These are phyloP conservation scores for Varroa destructor DNA, from an alignment of 1,140 invertebrate species.

Conservation along the genomic window DNA sequence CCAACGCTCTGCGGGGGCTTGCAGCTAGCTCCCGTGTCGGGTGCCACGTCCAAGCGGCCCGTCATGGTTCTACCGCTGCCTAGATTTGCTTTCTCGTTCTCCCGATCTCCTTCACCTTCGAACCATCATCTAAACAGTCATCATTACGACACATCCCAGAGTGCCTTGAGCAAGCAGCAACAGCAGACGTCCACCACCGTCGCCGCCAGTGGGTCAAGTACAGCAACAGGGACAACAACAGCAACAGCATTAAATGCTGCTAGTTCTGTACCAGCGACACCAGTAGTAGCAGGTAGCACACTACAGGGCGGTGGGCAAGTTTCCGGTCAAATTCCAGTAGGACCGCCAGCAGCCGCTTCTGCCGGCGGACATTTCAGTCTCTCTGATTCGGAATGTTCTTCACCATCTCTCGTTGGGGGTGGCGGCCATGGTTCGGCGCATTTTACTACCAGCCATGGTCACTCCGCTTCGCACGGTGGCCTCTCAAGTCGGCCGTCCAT, in stretches of 20 bases:
- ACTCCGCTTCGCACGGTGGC: background rate
- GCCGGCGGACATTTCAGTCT: conserved; percentile 26
- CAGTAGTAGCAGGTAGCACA: too few species aligned
- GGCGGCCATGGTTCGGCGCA: background rate
- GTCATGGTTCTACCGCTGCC: conserved; percentile 31
- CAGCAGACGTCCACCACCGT: conserved; percentile 28
- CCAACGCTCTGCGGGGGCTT: too few species aligned
- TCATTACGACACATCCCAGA: conserved; percentile 21
- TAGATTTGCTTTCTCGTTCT: conserved; percentile 29
- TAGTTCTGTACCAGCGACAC: too few species aligned
- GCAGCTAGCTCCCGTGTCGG: too few species aligned
- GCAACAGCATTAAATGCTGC: conserved; percentile 24
- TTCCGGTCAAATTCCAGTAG: conserved; percentile 43
- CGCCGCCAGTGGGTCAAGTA: conserved; percentile 31
- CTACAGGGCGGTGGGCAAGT: conserved; percentile 43
- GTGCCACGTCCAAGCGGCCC: background rate
- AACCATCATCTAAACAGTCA: conserved; percentile 6
- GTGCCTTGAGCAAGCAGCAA: conserved; percentile 19
- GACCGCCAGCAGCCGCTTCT: conserved; percentile 33
- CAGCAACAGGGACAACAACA: conserved; percentile 30
- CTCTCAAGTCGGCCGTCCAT: conserved; percentile 42
- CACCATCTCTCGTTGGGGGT: conserved; percentile 13
- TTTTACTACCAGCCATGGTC: background rate
- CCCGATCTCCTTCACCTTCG: conserved; percentile 27
- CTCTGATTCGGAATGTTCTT: conserved; percentile 28